These are phyloP conservation scores for Sicus ferrugineus DNA, from an alignment of 2,888 invertebrate genomes.

Conservation along the genomic window DNA sequence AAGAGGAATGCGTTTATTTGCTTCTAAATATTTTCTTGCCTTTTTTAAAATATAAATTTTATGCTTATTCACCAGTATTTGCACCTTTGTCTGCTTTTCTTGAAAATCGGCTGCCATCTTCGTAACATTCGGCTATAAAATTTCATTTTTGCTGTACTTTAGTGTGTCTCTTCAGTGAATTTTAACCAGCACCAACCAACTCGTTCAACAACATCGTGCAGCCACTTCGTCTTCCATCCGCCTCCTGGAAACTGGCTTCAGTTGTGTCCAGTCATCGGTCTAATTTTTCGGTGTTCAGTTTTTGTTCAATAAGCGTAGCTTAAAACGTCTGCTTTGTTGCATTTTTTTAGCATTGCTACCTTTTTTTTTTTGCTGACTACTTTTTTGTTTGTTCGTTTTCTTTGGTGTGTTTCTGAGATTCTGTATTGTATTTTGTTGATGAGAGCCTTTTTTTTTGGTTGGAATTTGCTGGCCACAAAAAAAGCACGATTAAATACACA, in stretches of 20 bases:
- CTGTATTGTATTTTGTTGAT: conserved; percentile 28
- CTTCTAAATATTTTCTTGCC: too few species aligned
- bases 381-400: too few species aligned
- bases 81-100: neutral
- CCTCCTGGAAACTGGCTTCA: neutral
- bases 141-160: conserved; percentile 22
- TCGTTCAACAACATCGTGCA: conserved; percentile 53
- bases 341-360: conserved; percentile 20
- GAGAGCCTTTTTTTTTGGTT: neutral
- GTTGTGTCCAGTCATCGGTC: neutral
- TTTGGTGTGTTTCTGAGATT: too few species aligned
- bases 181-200: conserved; percentile 26
- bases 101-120: neutral
- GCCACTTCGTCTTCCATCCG: conserved; percentile 42
- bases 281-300: neutral
- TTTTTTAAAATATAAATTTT: too few species aligned
- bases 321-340: conserved; percentile 9
- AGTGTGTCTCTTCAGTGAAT: conserved; percentile 15
- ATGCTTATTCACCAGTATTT: conserved; percentile 8
- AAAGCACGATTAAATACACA: neutral
- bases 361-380: conserved; percentile 1
- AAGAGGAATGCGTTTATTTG: too few species aligned
- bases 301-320: neutral
- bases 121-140: conserved; percentile 3
- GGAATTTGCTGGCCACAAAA: neutral